Evolutionary conservation across 2,797 vertebrate species (phyloP).

Genomic region (Danio kyathit): DNA sequence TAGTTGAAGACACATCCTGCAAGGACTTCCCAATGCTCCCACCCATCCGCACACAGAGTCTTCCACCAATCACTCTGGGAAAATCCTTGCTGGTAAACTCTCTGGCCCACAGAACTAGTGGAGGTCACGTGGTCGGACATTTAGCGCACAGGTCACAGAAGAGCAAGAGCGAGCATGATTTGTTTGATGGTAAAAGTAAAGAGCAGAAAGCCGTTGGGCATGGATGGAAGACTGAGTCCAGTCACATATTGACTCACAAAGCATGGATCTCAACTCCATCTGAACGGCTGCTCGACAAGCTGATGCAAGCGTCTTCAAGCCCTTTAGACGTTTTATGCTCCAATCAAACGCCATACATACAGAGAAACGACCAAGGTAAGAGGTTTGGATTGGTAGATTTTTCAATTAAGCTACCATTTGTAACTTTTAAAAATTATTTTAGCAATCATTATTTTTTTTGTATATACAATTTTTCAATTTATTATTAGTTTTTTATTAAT

Average conservation of each 20-base stretch:
- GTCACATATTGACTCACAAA: conserved; percentile 74
- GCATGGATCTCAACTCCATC: conserved; percentile 75
- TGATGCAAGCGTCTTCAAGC: conserved; percentile 70
- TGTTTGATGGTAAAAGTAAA: conserved; percentile 76
- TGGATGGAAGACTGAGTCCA: conserved; percentile 74
- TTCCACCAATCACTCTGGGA: conserved; percentile 81
- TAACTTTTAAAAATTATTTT: neutral
- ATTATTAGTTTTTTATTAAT: too few species aligned
- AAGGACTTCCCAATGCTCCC: conserved; percentile 75
- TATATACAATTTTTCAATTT: too few species aligned
- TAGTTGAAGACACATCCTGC: conserved; percentile 72
- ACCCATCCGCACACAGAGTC: conserved; percentile 82
- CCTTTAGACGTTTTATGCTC: conserved; percentile 72
- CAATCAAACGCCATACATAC: conserved; percentile 77
- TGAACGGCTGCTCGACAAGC: conserved; percentile 75
- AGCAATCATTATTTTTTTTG: neutral
- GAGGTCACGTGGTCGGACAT: conserved; percentile 64
- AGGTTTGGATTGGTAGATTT: neutral
- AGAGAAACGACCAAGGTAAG: conserved; percentile 80
- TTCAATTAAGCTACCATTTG: neutral
- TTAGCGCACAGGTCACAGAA: conserved; percentile 79
- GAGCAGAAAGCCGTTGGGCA: conserved; percentile 67
- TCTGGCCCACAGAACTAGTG: conserved; percentile 59
- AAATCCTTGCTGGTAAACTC: conserved; percentile 75
- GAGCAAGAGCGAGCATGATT: conserved; percentile 82